A percentile compares a stretch with the other conserved stretches of the same genome.
Conservation (phyloP, 2,888 invertebrate species). For the Yponomeuta cagnagella region DNA sequence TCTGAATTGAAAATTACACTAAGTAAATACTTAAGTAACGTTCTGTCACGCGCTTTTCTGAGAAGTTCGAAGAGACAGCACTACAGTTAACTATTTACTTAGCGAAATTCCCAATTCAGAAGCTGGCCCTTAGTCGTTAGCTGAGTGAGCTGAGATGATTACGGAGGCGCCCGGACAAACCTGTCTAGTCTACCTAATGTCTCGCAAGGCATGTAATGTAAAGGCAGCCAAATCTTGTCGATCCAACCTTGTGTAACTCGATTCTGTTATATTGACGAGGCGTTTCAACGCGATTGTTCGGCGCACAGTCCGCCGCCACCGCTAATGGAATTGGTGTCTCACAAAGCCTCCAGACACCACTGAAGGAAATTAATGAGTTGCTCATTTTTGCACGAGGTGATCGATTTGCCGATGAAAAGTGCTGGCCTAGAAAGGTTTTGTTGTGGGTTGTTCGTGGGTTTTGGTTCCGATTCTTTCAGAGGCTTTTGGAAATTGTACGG, state of each 20-base stretch:
- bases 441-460: neutral
- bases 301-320: neutral
- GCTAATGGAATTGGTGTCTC: neutral
- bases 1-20: too few relatives aligned
- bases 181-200: too few relatives aligned
- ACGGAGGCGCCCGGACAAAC: too few relatives aligned
- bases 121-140: too few relatives aligned
- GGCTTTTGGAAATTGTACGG: too few relatives aligned
- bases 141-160: too few relatives aligned
- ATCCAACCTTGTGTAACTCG: neutral
- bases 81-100: too few relatives aligned
- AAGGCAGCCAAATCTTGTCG: neutral
- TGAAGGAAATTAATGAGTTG: neutral
- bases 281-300: neutral
- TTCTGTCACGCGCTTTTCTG: too few relatives aligned
- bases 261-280: neutral
- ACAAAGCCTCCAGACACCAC: neutral
- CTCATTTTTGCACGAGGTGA: neutral
- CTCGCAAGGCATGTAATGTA: too few relatives aligned
- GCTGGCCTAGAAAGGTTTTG: neutral
- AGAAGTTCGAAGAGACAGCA: too few relatives aligned
- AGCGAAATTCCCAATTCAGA: too few relatives aligned
- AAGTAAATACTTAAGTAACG: too few relatives aligned
- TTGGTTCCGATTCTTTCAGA: neutral
- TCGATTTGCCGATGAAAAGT: neutral